Conservation (phyloP, 2,888 invertebrate genomes). For the Galerucella nymphaeae region DNA sequence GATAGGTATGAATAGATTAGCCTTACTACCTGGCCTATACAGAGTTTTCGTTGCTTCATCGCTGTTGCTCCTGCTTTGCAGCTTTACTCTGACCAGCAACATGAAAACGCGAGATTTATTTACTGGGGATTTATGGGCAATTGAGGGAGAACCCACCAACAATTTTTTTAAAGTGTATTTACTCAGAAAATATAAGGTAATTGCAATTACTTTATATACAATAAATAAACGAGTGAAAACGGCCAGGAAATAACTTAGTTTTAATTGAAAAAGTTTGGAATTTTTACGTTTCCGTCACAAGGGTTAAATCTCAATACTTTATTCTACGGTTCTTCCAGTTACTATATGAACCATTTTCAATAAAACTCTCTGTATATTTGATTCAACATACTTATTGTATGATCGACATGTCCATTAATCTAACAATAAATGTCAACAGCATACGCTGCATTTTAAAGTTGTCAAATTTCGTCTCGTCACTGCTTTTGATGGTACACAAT, state of each 20-base stretch:
- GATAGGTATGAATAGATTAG: too few relatives aligned
- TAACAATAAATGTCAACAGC: neutral
- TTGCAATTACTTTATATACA: slow-evolving; percentile 15
- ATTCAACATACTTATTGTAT: neutral
- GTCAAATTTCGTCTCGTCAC: neutral
- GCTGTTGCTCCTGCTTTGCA: slow-evolving; percentile 21
- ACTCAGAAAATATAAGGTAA: slow-evolving; percentile 19
- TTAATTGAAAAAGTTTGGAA: neutral
- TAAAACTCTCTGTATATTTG: too few relatives aligned
- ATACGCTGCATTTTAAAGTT: neutral
- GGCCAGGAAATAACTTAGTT: neutral
- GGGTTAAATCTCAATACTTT: neutral
- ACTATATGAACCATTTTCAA: too few relatives aligned
- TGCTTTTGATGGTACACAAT: slow-evolving; percentile 4
- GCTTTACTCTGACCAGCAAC: slow-evolving; percentile 11
- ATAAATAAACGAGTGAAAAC: neutral
- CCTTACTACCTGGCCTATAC: slow-evolving; percentile 12
- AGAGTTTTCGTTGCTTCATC: slow-evolving; percentile 10
- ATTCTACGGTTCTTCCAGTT: too few relatives aligned
- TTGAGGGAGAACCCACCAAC: slow-evolving; percentile 11
- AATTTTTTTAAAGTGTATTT: slow-evolving; percentile 17
- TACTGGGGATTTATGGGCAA: slow-evolving; percentile 26
- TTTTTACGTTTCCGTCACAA: neutral
- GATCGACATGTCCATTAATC: neutral
- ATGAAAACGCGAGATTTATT: slow-evolving; percentile 26